These are phyloP conservation scores for Bombus consobrinus DNA, from an alignment of 1,140 invertebrate species.

Conservation along the genomic window DNA sequence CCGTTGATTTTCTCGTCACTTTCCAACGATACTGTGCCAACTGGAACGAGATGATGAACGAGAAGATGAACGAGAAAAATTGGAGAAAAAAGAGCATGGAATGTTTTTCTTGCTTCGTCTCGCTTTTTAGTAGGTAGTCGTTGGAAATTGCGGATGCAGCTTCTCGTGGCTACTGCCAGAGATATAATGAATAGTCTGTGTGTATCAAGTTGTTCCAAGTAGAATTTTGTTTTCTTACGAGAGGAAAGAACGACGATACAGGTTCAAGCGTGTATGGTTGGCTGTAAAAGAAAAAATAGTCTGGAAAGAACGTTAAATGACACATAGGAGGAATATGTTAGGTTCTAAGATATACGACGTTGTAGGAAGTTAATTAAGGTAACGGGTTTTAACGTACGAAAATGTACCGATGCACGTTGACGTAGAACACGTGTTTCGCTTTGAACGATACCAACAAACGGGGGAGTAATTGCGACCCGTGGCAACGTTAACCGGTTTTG, in stretches of 20 bases:
- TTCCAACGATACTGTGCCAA: slow-evolving; percentile 48
- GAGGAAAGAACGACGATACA: not conserved
- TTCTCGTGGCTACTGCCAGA: not conserved
- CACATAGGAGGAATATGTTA: too few relatives aligned
- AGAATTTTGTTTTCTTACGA: not conserved
- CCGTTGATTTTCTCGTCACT: slow-evolving; percentile 20
- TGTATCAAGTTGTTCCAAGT: not conserved
- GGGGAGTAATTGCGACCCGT: not conserved
- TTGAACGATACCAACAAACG: not conserved
- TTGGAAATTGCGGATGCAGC: slow-evolving; percentile 10
- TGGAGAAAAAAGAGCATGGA: too few relatives aligned
- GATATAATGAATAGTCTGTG: not conserved
- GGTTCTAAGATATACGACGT: too few relatives aligned
- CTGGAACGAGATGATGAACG: slow-evolving; percentile 21
- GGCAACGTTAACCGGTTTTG: slow-evolving; percentile 35
- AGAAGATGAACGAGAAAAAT: slow-evolving; percentile 1
- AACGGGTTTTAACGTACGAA: too few relatives aligned
- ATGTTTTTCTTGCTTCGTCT: not conserved
- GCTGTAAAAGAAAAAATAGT: too few relatives aligned
- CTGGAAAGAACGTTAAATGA: too few relatives aligned
- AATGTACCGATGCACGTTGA: not conserved
- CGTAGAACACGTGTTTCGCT: not conserved
- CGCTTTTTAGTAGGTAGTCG: not conserved
- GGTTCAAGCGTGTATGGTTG: too few relatives aligned
- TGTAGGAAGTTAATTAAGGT: too few relatives aligned